Conservation (phyloP, 2,888 invertebrate species). For the Heliconius aoede region DNA sequence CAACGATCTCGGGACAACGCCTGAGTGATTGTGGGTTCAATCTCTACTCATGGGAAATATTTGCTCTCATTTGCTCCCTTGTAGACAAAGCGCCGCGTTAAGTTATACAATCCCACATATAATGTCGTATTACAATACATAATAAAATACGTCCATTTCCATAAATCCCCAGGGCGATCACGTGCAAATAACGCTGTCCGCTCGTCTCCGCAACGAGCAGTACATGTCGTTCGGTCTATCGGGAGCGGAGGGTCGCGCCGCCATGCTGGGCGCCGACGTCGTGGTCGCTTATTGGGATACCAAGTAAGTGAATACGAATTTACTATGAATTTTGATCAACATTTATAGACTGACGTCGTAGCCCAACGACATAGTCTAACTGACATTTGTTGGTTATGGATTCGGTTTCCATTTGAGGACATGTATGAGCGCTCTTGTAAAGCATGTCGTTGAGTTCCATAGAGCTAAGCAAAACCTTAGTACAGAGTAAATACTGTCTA, state of each 20-base stretch:
- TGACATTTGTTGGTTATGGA: neutral
- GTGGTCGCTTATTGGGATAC: conserved; percentile 88
- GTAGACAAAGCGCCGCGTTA: neutral
- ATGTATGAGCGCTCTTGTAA: neutral
- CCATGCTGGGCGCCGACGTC: conserved; percentile 93
- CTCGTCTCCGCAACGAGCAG: conserved; percentile 90
- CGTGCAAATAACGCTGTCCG: conserved; percentile 90
- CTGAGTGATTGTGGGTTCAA: no score
- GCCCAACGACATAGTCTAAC: neutral
- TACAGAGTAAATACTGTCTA: no score
- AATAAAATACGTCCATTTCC: neutral
- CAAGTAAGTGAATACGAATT: conserved; percentile 33
- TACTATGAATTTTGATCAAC: neutral
- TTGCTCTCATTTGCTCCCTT: no score
- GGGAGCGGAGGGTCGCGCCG: conserved; percentile 88
- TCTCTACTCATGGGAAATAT: no score
- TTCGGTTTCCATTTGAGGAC: neutral
- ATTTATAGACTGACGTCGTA: neutral
- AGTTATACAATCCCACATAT: no score
- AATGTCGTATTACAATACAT: neutral
- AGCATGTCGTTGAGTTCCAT: neutral
- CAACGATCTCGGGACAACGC: no score
- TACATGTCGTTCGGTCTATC: conserved; percentile 95
- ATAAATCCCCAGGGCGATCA: conserved; percentile 76
- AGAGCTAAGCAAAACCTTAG: no score